Base-by-base conservation (phyloP, 2,888 invertebrate species). In the Drosophila suboccidentalis region DNA sequence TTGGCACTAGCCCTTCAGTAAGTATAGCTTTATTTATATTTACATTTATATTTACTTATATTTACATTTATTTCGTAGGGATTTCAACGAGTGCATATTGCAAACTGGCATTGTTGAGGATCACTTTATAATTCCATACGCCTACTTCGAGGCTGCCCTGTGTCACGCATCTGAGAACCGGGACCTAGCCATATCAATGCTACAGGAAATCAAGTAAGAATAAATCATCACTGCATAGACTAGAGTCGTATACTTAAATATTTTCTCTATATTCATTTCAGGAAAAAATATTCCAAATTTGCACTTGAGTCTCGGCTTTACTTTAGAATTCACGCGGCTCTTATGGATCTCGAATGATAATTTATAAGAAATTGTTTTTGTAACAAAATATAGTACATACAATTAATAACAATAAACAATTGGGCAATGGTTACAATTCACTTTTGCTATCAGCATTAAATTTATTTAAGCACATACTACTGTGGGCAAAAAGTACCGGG, bases 281-380 rank as follows among this genome's bases (percentile, higher is more conserved):
- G 98, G 93, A 97, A 96, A 93, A 96, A 97, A 91, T 98, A 96
- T 92, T 96, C 97, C 10, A 96, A 97, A 3, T 98, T 97, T 92
- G 95, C 96, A 0, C 92, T 98, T 80, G 98, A 98, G 91, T 97
- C 98, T 0, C 94, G 98, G 41, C 94, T 98, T 17, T 98, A 98
- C 92, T 98, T 98, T 93, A 95, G 97, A 81, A 96, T 98, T 76
- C 98, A 98, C 91, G 96, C 97, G 0, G 95, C 95, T 50, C 90
- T 96, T 22, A 90, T 89, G 62, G 91, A 91, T 49, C 74, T 92
- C 0, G 29, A 91, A 89, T 26, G 43, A 19, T n/a, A 46, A 26
- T n/a, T 39, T 26, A 29, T 22, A 39, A 36, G 10, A 6, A 11
- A 19, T 34, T 1, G 9, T 47, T 26, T 19, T 19, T 51, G 5